Percentiles rank a stretch among this genome's conserved stretches.
phyloP scores from a whole-genome alignment of 2,888 invertebrate genomes.

The Cephus runcator region DNA sequence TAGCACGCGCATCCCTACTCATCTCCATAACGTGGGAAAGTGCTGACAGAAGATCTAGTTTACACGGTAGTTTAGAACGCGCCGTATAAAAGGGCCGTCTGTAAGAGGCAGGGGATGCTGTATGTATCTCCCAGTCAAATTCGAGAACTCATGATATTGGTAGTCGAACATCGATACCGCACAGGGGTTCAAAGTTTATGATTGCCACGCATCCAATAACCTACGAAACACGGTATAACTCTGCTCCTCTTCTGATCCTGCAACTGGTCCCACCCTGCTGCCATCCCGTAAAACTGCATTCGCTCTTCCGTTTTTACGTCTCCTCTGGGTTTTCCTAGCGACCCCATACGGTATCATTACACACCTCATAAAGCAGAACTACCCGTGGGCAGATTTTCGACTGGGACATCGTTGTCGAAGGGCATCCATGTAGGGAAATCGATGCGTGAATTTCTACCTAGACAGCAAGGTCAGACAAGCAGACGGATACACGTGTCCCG shows the following conservation, averaged over 20 bases:
- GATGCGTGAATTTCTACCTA: background rate
- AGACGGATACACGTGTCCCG: background rate
- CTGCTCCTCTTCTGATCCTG: background rate
- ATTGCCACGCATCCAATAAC: constrained; percentile 48
- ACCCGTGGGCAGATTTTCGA: constrained; percentile 7
- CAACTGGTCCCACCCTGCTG: constrained; percentile 8
- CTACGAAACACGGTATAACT: constrained; percentile 9
- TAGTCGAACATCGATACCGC: background rate
- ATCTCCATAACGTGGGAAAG: constrained; percentile 26
- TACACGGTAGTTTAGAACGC: constrained; percentile 39
- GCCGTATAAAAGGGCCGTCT: background rate
- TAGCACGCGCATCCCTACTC: background rate
- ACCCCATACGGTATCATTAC: constrained; percentile 6
- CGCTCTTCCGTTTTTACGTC: constrained; percentile 58
- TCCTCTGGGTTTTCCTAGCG: constrained; percentile 56
- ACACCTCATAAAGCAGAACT: constrained; percentile 59
- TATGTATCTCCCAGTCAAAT: background rate
- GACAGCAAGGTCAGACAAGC: background rate
- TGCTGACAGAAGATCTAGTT: constrained; percentile 43
- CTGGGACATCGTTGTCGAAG: constrained; percentile 1
- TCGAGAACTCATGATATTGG: background rate
- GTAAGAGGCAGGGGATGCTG: background rate
- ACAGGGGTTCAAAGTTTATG: constrained; percentile 43
- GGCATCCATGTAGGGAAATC: background rate
- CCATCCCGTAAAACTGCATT: constrained; percentile 48